Conservation (phyloP, 2,888 invertebrate genomes). For the Corbicula japonica region DNA sequence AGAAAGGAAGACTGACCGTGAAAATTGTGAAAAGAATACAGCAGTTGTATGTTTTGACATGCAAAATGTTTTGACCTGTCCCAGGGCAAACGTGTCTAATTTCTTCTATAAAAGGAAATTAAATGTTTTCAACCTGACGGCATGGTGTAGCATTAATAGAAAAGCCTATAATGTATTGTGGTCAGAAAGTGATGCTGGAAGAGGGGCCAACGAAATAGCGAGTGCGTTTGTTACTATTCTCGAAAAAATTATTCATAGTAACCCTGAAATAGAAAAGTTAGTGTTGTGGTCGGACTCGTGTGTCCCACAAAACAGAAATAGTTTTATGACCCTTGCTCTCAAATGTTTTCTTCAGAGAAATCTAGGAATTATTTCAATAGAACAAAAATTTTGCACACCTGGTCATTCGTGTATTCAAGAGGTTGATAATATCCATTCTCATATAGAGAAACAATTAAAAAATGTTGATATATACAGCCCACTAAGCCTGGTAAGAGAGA, state of each 20-base stretch:
- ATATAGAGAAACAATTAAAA: slow-evolving; percentile 48
- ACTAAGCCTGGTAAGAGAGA: slow-evolving; percentile 37
- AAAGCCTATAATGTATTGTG: slow-evolving; percentile 55
- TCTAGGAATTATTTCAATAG: slow-evolving; percentile 16
- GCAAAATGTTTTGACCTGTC: no score
- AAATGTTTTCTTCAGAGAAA: slow-evolving; percentile 43
- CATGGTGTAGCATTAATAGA: no score
- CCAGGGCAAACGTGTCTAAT: no score
- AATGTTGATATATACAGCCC: slow-evolving; percentile 55
- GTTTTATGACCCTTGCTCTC: slow-evolving; percentile 49
- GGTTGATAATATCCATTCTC: slow-evolving; percentile 61
- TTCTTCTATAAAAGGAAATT: no score
- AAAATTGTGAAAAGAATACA: slow-evolving; percentile 1
- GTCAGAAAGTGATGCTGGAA: slow-evolving; percentile 27
- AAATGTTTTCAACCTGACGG: no score
- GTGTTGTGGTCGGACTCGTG: slow-evolving; percentile 48
- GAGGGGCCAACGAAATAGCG: slow-evolving; percentile 46
- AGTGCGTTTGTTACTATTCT: slow-evolving; percentile 36
- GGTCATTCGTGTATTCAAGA: slow-evolving; percentile 61
- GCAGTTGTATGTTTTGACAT: no score
- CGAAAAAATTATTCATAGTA: slow-evolving; percentile 6
- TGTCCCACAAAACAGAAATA: slow-evolving; percentile 59
- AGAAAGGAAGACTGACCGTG: slow-evolving; percentile 47
- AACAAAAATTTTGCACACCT: slow-evolving; percentile 47
- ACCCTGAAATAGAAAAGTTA: slow-evolving; percentile 25